These are phyloP conservation scores for Neopipo cinnamomea DNA, from an alignment of 2,113 vertebrate genomes.

Conservation along the genomic window DNA sequence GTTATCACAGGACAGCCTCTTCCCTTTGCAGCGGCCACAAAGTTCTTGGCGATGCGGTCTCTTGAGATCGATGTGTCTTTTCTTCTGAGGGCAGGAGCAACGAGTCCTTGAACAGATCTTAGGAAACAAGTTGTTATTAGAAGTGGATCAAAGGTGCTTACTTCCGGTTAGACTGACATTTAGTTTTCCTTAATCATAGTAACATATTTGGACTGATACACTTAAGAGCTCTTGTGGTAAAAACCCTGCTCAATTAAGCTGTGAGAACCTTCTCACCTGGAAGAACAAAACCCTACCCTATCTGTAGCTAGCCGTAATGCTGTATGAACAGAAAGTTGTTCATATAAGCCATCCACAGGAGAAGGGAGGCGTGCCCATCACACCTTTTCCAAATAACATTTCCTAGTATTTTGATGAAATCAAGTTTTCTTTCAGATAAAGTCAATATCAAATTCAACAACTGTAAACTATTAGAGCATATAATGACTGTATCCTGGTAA, in stretches of 20 bases:
- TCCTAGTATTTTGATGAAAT: neutral
- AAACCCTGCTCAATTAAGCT: neutral
- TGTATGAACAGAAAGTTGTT: neutral
- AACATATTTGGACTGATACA: neutral
- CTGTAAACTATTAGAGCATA: too few relatives aligned
- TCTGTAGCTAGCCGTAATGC: accelerated
- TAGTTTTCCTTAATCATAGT: neutral
- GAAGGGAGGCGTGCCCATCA: neutral
- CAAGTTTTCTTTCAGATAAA: neutral
- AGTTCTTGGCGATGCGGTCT: constrained; percentile 92
- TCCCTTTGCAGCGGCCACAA: constrained; percentile 90
- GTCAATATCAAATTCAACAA: neutral
- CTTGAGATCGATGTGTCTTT: constrained; percentile 87
- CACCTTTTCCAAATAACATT: neutral
- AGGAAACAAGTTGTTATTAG: neutral
- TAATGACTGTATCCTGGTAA: neutral
- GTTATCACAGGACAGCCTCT: constrained; percentile 88
- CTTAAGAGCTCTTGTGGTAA: neutral
- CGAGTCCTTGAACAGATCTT: constrained; percentile 85
- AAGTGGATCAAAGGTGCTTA: neutral
- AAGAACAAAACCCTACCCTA: neutral
- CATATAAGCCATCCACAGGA: accelerated
- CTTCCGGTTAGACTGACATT: neutral
- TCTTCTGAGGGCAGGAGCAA: constrained; percentile 88
- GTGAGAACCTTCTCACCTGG: neutral